phyloP scores from a whole-genome alignment of 1,140 invertebrate genomes.

The Latrodectus geometricus region DNA sequence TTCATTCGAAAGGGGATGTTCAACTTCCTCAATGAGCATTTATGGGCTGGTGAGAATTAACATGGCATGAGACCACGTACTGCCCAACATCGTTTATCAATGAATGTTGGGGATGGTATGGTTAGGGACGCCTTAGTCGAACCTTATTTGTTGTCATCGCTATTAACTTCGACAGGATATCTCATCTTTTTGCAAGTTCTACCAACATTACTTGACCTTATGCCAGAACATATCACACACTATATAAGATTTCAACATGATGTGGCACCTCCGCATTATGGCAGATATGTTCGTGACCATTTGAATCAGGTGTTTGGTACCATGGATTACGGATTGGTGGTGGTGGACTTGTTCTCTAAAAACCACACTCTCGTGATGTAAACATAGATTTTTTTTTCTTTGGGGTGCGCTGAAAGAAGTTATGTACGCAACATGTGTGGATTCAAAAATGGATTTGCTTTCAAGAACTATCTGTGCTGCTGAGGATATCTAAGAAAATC shows the following conservation, averaged over 20 bases:
- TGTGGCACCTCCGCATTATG: constrained; percentile 1
- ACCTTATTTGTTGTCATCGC: neutral
- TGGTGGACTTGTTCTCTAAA: neutral
- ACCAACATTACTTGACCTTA: neutral
- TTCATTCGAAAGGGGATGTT: neutral
- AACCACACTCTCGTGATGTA: constrained; percentile 2
- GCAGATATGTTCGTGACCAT: constrained; percentile 8
- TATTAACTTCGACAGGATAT: neutral
- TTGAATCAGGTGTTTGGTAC: neutral
- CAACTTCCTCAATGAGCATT: neutral
- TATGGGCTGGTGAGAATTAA: neutral
- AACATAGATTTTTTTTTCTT: neutral
- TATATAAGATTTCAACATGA: constrained; percentile 12
- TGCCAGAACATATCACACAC: neutral
- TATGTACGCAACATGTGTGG: constrained; percentile 5
- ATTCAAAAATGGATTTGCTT: constrained; percentile 27
- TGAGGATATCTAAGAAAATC: constrained; percentile 6
- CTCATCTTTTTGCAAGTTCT: constrained; percentile 3
- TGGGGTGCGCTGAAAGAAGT: neutral
- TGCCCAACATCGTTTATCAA: neutral
- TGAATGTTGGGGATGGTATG: neutral
- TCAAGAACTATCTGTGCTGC: neutral
- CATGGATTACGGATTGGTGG: no score
- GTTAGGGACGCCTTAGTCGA: neutral
- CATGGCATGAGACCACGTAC: neutral